Evolutionary conservation across 2,797 vertebrate species (phyloP).

Genomic region (Loriculus beryllinus): DNA sequence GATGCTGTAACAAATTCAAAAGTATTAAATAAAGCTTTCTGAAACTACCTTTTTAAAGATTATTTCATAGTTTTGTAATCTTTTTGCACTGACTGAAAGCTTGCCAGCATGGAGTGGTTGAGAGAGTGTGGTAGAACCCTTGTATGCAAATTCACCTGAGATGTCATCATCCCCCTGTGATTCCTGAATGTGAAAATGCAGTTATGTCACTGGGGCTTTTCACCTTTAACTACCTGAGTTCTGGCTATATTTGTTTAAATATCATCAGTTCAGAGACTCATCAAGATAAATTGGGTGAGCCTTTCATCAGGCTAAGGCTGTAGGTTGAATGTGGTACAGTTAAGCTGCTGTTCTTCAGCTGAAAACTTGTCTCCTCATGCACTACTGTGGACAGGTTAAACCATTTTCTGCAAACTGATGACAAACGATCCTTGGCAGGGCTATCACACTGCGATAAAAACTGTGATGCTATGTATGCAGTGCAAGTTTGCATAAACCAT

Average conservation of each 20-base stretch:
- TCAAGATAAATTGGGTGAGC: background rate
- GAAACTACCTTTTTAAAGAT: background rate
- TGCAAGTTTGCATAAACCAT: background rate
- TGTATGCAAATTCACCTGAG: background rate
- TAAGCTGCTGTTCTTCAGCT: background rate
- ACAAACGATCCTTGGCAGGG: background rate
- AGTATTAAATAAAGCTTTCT: slow-evolving; percentile 40
- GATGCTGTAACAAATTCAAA: background rate
- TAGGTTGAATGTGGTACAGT: background rate
- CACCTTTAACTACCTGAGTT: background rate
- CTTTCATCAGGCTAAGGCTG: background rate
- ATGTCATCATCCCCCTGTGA: background rate
- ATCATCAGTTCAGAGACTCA: background rate
- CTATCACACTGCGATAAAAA: background rate
- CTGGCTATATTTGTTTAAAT: background rate
- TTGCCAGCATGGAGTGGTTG: background rate
- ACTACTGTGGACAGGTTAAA: background rate
- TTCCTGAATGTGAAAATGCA: background rate
- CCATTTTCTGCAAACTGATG: background rate
- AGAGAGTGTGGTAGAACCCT: background rate
- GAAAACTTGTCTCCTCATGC: background rate
- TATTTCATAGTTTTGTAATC: background rate
- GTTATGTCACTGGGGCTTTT: background rate
- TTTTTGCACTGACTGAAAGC: background rate
- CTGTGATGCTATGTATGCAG: rapidly evolving